Conservation (phyloP, 2,113 vertebrate genomes). For the Hippocampus mohnikei region DNA sequence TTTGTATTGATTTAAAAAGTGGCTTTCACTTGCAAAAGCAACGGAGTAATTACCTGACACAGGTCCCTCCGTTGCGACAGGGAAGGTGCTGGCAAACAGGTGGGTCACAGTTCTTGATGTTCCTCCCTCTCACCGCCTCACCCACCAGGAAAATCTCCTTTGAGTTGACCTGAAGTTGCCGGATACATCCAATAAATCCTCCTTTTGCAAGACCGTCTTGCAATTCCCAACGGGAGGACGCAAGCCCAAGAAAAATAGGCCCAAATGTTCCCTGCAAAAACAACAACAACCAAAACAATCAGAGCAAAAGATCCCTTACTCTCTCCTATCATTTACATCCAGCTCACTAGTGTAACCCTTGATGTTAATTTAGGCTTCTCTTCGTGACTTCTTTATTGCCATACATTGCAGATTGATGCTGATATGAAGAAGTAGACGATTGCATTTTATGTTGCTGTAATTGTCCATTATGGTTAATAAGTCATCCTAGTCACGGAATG, state of each 20-base stretch:
- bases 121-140: conserved; percentile 73
- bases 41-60: conserved; percentile 69
- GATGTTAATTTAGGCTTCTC: conserved; percentile 11
- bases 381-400: conserved; percentile 7
- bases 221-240: conserved; percentile 68
- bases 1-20: neutral
- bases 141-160: conserved; percentile 74
- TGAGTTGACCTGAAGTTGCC: conserved; percentile 78
- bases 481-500: neutral
- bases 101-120: conserved; percentile 78
- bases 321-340: conserved; percentile 22
- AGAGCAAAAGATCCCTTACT: conserved; percentile 8
- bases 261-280: conserved; percentile 73
- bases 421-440: conserved; percentile 6
- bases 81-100: conserved; percentile 72
- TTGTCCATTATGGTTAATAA: neutral
- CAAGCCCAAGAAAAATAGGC: conserved; percentile 76
- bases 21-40: neutral
- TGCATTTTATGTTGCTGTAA: neutral
- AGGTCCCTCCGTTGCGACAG: conserved; percentile 81
- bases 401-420: conserved; percentile 18
- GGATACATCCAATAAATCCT: conserved; percentile 77
- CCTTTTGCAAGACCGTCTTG: conserved; percentile 44
- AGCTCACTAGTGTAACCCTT: conserved; percentile 3
- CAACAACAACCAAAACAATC: conserved; percentile 6